Base-by-base conservation (phyloP, 1,140 invertebrate species). In the Eriocheir sinensis region DNA sequence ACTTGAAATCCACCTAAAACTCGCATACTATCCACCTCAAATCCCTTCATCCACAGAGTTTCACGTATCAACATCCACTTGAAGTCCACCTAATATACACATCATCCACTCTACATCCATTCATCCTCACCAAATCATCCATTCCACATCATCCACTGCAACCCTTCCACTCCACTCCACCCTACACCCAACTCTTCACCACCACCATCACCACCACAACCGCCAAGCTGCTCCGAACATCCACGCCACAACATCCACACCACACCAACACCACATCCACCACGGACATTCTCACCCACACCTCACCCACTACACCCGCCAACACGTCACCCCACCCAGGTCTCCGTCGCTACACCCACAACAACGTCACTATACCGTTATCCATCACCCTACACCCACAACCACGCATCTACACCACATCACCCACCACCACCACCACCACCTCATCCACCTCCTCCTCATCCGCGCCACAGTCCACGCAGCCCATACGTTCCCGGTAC, bases 11-110 rank as follows among this genome's bases (percentile, higher is more conserved):
- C 32, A 34, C 83, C 83, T 85, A 12, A 34, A 34, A 34, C 12
- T 85, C 12, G 12, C 83, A 85, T 30, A 32, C 40, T 36, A 21
- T 44, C 27, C 81, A 38, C 30, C 30, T 21, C 34, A 89, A 6
- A 0, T 30, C 34, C 2, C 9, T 60, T 17, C 89, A 53, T 32
- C 30, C 89, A 91, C 53, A 72, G 40, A 36, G 8, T 72, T 27
- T 30, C 2, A 91, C 53, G 53, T n/a, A 41, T 44, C 40, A 12
- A 41, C 88, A 89, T 44, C 15, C 88, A 89, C 88, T 44, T n/a
- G 48, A 8, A 53, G 6, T 72, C 89, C 60, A 30, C 48, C 89
- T 72, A 21, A 91, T 30, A 91, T n/a, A 60, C 48, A 88, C n/a
- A 88, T 2, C 36, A 53, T 53, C 48, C 48, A 53, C 48, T n/a